phyloP scores from a whole-genome alignment of 2,113 vertebrate species.

The Ammodytes marinus region DNA sequence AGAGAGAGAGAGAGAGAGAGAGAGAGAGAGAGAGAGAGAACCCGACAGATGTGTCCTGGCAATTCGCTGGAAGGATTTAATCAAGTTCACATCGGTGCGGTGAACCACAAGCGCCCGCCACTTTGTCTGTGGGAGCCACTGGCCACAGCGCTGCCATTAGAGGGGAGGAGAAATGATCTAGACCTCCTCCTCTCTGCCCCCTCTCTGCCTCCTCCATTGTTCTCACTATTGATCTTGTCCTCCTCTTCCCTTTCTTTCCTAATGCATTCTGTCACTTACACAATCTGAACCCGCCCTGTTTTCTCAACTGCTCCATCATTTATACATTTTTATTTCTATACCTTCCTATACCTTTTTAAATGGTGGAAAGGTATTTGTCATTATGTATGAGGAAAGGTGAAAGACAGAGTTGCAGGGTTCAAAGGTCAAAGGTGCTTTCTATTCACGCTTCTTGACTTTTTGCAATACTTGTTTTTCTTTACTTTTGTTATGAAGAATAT shows the following conservation, averaged over 20 bases:
- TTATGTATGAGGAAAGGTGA: too few relatives aligned
- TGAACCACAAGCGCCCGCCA: conserved; percentile 68
- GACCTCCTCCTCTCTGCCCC: not conserved
- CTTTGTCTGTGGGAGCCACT: conserved; percentile 57
- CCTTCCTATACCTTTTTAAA: too few relatives aligned
- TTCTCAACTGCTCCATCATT: not conserved
- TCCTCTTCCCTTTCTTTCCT: conserved; percentile 6
- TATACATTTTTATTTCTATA: not conserved
- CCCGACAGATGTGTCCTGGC: conserved; percentile 55
- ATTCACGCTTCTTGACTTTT: too few relatives aligned
- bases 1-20: not conserved
- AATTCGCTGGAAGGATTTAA: conserved; percentile 77
- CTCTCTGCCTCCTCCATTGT: not conserved
- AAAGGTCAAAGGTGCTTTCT: too few relatives aligned
- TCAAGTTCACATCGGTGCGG: conserved; percentile 71
- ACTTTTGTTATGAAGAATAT: too few relatives aligned
- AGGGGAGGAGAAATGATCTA: not conserved
- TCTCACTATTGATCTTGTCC: conserved; percentile 20
- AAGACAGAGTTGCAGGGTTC: too few relatives aligned
- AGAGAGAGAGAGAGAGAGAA: conserved; percentile 11
- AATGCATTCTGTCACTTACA: not conserved
- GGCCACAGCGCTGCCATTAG: conserved; percentile 55
- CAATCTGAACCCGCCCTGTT: too few relatives aligned
- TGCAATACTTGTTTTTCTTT: too few relatives aligned
- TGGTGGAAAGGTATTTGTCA: too few relatives aligned